These are phyloP conservation scores for Silurus asotus DNA, from an alignment of 2,113 vertebrate species.

Conservation along the genomic window DNA sequence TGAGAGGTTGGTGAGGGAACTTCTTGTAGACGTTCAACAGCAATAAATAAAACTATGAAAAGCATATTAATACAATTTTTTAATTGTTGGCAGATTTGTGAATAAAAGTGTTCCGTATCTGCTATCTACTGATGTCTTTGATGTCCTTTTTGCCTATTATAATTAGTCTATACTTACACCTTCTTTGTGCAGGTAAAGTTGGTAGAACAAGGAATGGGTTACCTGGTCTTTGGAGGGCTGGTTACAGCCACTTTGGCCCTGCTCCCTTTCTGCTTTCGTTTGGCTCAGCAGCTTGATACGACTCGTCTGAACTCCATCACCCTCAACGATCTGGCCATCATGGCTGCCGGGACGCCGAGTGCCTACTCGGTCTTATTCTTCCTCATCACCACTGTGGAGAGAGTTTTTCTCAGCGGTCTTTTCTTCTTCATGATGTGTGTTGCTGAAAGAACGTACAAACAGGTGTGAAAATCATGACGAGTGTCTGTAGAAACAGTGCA, in stretches of 20 bases:
- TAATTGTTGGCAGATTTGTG: neutral
- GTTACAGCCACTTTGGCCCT: constrained; percentile 82
- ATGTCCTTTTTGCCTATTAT: neutral
- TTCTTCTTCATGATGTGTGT: constrained; percentile 99
- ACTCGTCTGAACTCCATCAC: constrained; percentile 76
- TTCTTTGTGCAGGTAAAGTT: constrained; percentile 82
- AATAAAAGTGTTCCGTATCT: neutral
- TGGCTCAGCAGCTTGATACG: constrained; percentile 78
- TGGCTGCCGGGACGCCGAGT: constrained; percentile 75
- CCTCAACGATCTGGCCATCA: constrained; percentile 70
- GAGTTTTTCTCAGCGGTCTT: constrained; percentile 88
- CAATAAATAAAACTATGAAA: neutral
- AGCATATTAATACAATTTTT: neutral
- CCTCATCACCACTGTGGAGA: constrained; percentile 84
- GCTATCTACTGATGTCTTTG: neutral
- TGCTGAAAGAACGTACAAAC: constrained; percentile 95
- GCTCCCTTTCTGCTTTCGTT: constrained; percentile 85
- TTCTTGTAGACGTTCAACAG: neutral
- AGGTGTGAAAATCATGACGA: constrained; percentile 69
- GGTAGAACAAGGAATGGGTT: constrained; percentile 89
- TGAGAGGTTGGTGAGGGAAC: neutral
- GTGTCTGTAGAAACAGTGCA: neutral
- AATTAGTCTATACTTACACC: neutral
- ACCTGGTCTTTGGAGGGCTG: constrained; percentile 85
- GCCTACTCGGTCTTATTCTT: constrained; percentile 70